phyloP scores from a whole-genome alignment of 2,888 invertebrate species.

The Drosophila monieri region DNA sequence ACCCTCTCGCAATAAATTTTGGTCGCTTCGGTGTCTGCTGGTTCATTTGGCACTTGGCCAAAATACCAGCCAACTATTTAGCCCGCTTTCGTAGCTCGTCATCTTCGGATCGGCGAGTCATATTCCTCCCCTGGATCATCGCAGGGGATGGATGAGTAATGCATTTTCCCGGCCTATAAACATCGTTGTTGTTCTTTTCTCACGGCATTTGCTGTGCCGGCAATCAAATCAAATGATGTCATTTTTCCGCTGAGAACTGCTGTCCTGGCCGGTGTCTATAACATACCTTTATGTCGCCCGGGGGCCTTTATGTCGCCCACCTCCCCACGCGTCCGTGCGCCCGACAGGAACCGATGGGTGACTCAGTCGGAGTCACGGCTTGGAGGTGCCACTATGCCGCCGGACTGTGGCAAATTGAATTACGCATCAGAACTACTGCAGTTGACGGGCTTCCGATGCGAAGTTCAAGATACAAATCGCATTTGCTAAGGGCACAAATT shows the following conservation, averaged over 20 bases:
- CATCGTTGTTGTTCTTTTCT: conserved; percentile 13
- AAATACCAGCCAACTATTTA: conserved; percentile 27
- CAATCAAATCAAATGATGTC: conserved; percentile 58
- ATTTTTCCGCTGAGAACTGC: conserved; percentile 49
- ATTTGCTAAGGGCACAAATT: conserved; percentile 5
- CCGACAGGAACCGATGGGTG: conserved; percentile 18
- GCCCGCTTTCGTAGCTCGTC: conserved; percentile 25
- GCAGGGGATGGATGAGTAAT: conserved; percentile 41
- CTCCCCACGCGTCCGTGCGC: too few species aligned
- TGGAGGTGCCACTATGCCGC: conserved; percentile 25
- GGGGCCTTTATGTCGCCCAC: background rate
- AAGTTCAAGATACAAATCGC: conserved; percentile 26
- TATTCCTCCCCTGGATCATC: conserved; percentile 11
- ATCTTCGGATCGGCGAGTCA: conserved; percentile 11
- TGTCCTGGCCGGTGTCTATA: conserved; percentile 22
- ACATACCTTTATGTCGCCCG: too few species aligned
- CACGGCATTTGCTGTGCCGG: conserved; percentile 13
- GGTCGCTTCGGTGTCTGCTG: conserved; percentile 18
- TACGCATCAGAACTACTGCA: conserved; percentile 36
- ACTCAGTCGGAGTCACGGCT: conserved; percentile 41
- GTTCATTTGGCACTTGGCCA: conserved; percentile 57
- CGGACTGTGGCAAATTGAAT: conserved; percentile 54
- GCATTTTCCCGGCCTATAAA: conserved; percentile 14
- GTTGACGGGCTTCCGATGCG: conserved; percentile 24
- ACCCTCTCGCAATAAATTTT: background rate